Conservation (phyloP, 64 coral and sea anemone species). For the Montipora efflorescens region DNA sequence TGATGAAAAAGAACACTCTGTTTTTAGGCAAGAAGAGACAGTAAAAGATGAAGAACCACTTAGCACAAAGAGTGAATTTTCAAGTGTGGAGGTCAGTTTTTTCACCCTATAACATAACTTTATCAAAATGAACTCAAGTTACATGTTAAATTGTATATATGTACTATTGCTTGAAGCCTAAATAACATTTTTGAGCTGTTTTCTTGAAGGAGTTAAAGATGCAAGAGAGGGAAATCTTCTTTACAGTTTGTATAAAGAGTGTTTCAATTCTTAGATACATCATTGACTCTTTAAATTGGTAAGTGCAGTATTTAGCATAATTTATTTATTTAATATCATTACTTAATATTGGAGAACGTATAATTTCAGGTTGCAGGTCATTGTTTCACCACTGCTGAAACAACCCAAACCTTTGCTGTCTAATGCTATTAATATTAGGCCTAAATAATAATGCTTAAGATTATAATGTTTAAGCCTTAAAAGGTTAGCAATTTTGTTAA, state of each 20-base stretch:
- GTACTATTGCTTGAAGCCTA: too few species aligned
- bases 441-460: too few species aligned
- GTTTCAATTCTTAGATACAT: slow-evolving; percentile 94
- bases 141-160: too few species aligned
- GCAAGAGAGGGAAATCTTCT: slow-evolving; percentile 82
- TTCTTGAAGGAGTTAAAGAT: slow-evolving; percentile 77
- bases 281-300: slow-evolving; percentile 88
- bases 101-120: neutral
- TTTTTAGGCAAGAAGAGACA: slow-evolving; percentile 31
- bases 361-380: too few species aligned
- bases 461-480: too few species aligned
- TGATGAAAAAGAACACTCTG: too few species aligned
- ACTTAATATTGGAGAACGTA: too few species aligned
- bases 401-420: too few species aligned
- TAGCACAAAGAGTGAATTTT: neutral
- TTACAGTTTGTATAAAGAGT: slow-evolving; percentile 87
- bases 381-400: too few species aligned
- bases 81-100: slow-evolving; percentile 26
- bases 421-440: neutral
- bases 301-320: neutral
- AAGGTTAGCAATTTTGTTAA: too few species aligned
- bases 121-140: too few species aligned
- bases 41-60: neutral
- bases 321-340: too few species aligned
- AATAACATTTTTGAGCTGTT: neutral